phyloP scores from a whole-genome alignment of 2,888 invertebrate genomes.

The Eutolmus rufibarbis region DNA sequence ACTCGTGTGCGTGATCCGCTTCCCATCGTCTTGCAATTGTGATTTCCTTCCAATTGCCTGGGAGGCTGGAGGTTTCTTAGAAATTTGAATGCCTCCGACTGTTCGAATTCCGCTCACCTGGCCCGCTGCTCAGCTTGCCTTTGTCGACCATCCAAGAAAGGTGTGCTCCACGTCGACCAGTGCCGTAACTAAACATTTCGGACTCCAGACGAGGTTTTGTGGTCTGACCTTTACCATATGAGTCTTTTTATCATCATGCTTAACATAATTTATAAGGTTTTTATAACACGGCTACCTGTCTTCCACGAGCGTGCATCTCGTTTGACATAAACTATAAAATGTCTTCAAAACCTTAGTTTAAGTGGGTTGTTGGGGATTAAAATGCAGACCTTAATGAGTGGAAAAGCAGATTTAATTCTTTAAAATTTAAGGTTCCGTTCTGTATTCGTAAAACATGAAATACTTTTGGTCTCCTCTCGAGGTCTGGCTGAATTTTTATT shows the following conservation, averaged over 20 bases:
- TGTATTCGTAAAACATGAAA: too few species aligned
- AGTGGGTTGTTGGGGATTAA: too few species aligned
- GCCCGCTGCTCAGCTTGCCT: background rate
- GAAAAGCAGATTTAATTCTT: too few species aligned
- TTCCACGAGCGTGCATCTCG: background rate
- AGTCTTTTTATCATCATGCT: background rate
- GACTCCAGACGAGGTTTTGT: too few species aligned
- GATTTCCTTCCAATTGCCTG: background rate
- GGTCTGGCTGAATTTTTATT: too few species aligned
- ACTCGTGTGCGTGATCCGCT: conserved; percentile 11
- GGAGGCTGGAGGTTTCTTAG: background rate
- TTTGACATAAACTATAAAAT: background rate
- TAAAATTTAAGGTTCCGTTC: too few species aligned
- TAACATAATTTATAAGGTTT: background rate
- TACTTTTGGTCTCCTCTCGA: too few species aligned
- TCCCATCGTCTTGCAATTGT: background rate
- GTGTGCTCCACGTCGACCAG: background rate
- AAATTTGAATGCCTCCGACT: background rate
- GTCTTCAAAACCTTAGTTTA: too few species aligned
- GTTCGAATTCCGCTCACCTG: conserved; percentile 10
- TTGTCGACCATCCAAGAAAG: background rate
- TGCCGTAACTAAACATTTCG: too few species aligned
- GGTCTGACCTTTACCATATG: background rate
- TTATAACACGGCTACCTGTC: background rate
- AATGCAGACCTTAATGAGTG: too few species aligned